phyloP scores from a whole-genome alignment of 1,140 invertebrate genomes.

The Aplysia californica region DNA sequence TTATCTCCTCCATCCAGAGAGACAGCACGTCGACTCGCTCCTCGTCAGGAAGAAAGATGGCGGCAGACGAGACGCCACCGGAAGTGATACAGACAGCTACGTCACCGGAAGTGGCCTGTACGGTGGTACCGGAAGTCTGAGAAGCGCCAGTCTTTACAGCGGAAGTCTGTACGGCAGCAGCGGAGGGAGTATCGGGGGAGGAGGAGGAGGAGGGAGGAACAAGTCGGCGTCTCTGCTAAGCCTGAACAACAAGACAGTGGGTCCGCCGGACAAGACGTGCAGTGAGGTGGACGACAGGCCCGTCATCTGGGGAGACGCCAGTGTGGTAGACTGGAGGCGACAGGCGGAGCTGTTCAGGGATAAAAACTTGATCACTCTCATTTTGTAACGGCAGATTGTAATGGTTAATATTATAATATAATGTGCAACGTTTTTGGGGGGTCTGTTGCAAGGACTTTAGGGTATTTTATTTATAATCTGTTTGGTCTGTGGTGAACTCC shows the following conservation, averaged over 20 bases:
- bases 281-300: background rate
- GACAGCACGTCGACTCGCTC: background rate
- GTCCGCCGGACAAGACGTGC: background rate
- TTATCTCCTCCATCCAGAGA: too few relatives aligned
- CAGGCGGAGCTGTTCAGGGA: constrained; percentile 2
- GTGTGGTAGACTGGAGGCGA: constrained; percentile 3
- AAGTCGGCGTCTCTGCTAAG: too few relatives aligned
- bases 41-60: background rate
- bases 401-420: too few relatives aligned
- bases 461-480: too few relatives aligned
- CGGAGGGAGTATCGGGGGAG: too few relatives aligned
- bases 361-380: constrained; percentile 1
- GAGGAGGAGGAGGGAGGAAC: too few relatives aligned
- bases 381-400: too few relatives aligned
- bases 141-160: background rate
- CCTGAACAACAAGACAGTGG: too few relatives aligned
- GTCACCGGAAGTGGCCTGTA: background rate
- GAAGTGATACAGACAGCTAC: background rate
- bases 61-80: background rate
- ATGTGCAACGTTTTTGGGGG: too few relatives aligned
- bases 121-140: background rate
- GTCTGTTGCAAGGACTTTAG: too few relatives aligned
- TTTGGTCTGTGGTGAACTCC: too few relatives aligned
- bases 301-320: background rate
- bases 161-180: background rate